These are phyloP conservation scores for Spongia lamella DNA, from an alignment of 37 sponge, comb jelly and placozoan genomes.

Conservation along the genomic window DNA sequence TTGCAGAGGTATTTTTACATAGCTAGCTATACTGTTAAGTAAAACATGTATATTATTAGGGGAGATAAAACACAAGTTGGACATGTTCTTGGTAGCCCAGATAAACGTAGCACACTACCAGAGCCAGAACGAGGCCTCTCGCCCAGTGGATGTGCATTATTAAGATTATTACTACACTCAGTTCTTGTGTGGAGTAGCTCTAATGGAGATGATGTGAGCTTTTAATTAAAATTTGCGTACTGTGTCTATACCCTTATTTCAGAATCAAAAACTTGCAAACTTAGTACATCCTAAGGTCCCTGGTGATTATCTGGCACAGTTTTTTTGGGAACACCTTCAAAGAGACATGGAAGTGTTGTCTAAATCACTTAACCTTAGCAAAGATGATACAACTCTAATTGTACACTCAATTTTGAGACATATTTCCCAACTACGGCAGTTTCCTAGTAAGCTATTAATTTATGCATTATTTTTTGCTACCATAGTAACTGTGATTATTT, in stretches of 20 bases:
- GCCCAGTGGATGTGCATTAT: conserved; percentile 38
- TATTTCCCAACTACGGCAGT: conserved; percentile 3
- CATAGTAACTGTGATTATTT: too few species aligned
- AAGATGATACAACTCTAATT: conserved; percentile 44
- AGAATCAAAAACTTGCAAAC: background rate
- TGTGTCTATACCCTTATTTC: too few species aligned
- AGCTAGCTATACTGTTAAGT: too few species aligned
- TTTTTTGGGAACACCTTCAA: conserved; percentile 56
- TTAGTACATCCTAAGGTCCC: background rate
- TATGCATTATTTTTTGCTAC: too few species aligned
- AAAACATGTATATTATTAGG: conserved; percentile 4
- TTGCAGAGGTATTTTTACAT: too few species aligned
- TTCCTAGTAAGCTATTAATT: too few species aligned
- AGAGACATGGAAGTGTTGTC: conserved; percentile 37
- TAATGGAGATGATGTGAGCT: conserved; percentile 2
- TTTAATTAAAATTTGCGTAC: too few species aligned
- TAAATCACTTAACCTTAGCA: conserved; percentile 19
- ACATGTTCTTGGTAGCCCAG: conserved; percentile 48
- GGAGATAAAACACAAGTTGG: conserved; percentile 55
- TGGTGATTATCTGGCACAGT: conserved; percentile 28
- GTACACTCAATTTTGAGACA: conserved; percentile 46
- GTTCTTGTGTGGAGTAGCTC: conserved; percentile 50
- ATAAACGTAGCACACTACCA: conserved; percentile 22
- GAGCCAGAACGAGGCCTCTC: conserved; percentile 52
- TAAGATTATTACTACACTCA: conserved; percentile 60